phyloP scores from a whole-genome alignment of 2,797 vertebrate genomes.

The Amblyraja radiata region DNA sequence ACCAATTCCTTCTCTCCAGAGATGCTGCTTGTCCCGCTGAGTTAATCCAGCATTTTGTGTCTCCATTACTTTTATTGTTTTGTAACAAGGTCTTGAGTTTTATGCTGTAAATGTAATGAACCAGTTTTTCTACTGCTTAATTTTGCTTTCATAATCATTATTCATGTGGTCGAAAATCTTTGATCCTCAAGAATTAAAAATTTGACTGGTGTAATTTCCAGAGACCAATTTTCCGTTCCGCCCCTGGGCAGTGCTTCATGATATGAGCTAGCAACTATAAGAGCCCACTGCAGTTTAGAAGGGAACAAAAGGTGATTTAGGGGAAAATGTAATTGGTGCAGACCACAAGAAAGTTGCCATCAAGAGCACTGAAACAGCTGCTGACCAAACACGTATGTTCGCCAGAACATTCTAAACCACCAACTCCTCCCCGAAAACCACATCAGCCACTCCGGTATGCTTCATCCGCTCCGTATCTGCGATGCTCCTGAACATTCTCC shows the following conservation, averaged over 20 bases:
- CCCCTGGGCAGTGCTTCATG: background rate
- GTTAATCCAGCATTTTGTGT: no score
- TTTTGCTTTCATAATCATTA: background rate
- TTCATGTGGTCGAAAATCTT: background rate
- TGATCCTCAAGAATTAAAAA: background rate
- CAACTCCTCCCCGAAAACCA: no score
- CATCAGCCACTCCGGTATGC: no score
- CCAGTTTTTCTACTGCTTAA: background rate
- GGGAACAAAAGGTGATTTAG: background rate
- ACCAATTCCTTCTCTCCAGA: no score
- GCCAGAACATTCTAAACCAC: no score
- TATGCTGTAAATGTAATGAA: background rate
- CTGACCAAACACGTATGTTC: no score
- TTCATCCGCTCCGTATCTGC: no score
- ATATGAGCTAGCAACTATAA: background rate
- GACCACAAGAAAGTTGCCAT: background rate
- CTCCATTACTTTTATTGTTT: background rate
- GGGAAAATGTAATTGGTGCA: background rate
- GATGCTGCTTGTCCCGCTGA: no score
- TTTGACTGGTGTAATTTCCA: background rate
- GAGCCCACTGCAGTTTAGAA: background rate
- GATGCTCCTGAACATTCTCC: no score
- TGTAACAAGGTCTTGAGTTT: background rate
- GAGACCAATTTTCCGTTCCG: background rate
- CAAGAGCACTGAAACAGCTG: no score